Evolutionary conservation across 2,888 invertebrate genomes (phyloP), one percentile per base, ranked within the genome.

Genomic region (Tenthredo scrophulariae): DNA sequence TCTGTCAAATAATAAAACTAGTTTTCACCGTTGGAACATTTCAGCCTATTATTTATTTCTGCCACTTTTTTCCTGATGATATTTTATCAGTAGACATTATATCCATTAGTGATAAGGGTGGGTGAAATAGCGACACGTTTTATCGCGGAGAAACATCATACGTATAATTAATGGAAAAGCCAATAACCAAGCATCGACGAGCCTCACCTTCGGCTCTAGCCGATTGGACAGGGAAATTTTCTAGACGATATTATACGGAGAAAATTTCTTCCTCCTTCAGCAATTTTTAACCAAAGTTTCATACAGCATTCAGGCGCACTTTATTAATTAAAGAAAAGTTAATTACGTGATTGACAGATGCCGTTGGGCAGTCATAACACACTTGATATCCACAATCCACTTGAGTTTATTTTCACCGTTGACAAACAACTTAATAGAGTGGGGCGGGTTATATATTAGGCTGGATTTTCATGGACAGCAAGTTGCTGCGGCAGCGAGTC

Each of bases 321-420:
- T 50, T 7, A 77, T 50, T 6, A 77, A 50, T 77, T 50, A 54
- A 10, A 54, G 26, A 54, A 77, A 50, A 77, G 15, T 77, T 77
- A 77, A 77, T 77, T 77, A 54, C 77, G 77, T 77, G 77, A 50
- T 46, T 77, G 77, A 77, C 77, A 77, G 77, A 77, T 29, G 54
- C 77, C 77, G 54, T 54, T 18, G 29, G 33, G 50, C 46, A 54
- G 33, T 77, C 77, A 77, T 54, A 77, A 77, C 77, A 77, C 77
- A 67, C 62, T n/a, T n/a, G n/a, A n/a, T 62, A 37, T 37, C 37
- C 37, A 6, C 33, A 33, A 33, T 22, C 26, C 62, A 62, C 3
- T 62, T 13, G 62, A 62, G 26, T 46, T 46, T 26, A 62, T 62
- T 22, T 26, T 62, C 62, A 26, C 62, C 62, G 13, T 62, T 26